phyloP scores from a whole-genome alignment of 2,113 vertebrate species.

The Dolichallabes microphthalmus region DNA sequence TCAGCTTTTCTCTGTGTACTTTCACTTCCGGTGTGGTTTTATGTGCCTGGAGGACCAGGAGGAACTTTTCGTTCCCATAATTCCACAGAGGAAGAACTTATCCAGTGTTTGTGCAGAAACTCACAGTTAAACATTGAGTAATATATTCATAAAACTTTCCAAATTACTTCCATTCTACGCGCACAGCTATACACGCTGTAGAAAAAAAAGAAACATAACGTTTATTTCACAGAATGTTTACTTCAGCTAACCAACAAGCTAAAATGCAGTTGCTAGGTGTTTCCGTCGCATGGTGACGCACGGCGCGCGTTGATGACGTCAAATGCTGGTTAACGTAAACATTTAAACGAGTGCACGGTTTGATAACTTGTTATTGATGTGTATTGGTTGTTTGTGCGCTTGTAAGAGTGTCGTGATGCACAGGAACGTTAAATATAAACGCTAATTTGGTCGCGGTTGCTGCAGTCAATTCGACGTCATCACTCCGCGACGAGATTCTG shows the following conservation, averaged over 20 bases:
- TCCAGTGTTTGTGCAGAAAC: background rate
- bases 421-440: background rate
- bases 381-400: background rate
- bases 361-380: no score
- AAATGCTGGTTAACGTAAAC: no score
- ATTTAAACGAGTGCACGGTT: background rate
- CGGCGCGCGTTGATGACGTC: constrained; percentile 9
- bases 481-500: constrained; percentile 20
- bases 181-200: no score
- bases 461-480: background rate
- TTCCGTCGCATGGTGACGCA: background rate
- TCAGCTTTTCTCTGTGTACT: background rate
- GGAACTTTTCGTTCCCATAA: constrained; percentile 8
- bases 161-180: background rate
- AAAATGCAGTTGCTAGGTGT: background rate
- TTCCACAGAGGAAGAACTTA: background rate
- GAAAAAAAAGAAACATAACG: no score
- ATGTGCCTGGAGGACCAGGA: constrained; percentile 9
- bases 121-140: background rate
- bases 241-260: background rate
- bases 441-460: background rate
- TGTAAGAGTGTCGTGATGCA: background rate
- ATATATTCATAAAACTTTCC: background rate
- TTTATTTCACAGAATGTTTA: background rate
- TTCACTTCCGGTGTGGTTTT: background rate